Percentiles rank a stretch among this genome's conserved stretches.
Conservation (phyloP, 2,888 invertebrate genomes). For the Xanthia togata region DNA sequence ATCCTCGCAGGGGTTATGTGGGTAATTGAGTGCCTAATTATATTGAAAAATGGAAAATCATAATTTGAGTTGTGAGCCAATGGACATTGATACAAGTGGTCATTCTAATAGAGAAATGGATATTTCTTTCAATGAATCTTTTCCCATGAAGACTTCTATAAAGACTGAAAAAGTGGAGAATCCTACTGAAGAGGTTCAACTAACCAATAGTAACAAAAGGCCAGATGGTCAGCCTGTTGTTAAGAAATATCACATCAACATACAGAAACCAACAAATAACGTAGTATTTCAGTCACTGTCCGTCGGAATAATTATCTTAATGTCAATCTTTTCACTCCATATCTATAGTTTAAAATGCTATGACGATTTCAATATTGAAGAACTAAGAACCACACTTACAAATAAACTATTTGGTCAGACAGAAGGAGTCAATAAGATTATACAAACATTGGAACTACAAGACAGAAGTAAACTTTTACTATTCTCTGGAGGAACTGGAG, state of each 20-base stretch:
- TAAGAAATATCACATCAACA: constrained; percentile 74
- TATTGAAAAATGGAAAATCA: constrained; percentile 65
- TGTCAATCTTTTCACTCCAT: constrained; percentile 73
- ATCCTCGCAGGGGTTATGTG: constrained; percentile 2
- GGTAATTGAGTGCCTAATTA: background rate
- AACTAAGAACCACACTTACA: constrained; percentile 70
- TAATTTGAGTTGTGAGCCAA: constrained; percentile 81
- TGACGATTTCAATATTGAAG: constrained; percentile 71
- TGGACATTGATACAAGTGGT: constrained; percentile 85
- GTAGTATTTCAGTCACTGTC: constrained; percentile 59
- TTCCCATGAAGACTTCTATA: constrained; percentile 28
- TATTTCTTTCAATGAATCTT: constrained; percentile 73
- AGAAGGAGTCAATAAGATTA: constrained; percentile 73
- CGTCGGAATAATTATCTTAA: constrained; percentile 60
- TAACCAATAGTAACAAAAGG: constrained; percentile 3
- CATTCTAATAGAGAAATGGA: constrained; percentile 80
- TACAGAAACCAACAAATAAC: constrained; percentile 60
- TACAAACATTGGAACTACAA: constrained; percentile 73
- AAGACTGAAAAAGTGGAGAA: constrained; percentile 22
- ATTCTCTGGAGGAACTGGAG: constrained; percentile 86
- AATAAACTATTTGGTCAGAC: constrained; percentile 81
- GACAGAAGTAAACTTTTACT: constrained; percentile 78
- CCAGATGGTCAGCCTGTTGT: constrained; percentile 51
- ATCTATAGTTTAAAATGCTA: constrained; percentile 76
- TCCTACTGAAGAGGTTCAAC: constrained; percentile 3